Conservation (phyloP, 2,888 invertebrate genomes). For the Caenorhabditis plicata region DNA sequence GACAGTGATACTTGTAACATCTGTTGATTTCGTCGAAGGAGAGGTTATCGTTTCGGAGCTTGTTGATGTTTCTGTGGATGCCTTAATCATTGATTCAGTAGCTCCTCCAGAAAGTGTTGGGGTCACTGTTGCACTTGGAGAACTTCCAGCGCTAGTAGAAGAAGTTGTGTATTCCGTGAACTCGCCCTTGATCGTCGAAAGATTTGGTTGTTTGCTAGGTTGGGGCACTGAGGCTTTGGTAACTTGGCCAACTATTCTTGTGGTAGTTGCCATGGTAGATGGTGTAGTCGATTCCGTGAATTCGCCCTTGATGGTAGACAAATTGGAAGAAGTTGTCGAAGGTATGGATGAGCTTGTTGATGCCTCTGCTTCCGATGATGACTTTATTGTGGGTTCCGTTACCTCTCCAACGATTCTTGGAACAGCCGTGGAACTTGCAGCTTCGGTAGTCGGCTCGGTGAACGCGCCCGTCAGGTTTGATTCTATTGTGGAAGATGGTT, state of each 20-base stretch:
- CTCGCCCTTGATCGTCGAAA: conserved; percentile 1
- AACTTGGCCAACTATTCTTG: background rate
- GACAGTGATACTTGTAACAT: too few relatives aligned
- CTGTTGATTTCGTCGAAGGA: too few relatives aligned
- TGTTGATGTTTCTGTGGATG: background rate
- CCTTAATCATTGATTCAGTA: conserved; percentile 1
- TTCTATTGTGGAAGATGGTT: background rate
- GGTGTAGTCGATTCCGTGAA: background rate
- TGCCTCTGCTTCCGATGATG: background rate
- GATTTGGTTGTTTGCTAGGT: background rate
- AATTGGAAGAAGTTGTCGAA: background rate
- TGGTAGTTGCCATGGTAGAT: too few relatives aligned
- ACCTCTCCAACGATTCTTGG: background rate
- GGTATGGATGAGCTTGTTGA: background rate
- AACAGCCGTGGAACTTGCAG: background rate
- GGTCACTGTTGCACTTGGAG: too few relatives aligned
- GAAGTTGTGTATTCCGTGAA: conserved; percentile 1
- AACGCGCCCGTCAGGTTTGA: too few relatives aligned
- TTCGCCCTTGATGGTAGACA: conserved; percentile 2
- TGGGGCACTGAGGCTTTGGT: conserved; percentile 1
- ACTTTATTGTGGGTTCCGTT: conserved; percentile 1
- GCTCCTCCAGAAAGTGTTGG: too few relatives aligned
- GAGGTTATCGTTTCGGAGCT: background rate
- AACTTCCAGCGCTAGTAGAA: too few relatives aligned
- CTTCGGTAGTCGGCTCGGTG: too few relatives aligned